Conservation (phyloP, 2,888 invertebrate species). For the Eupithecia centaureata region DNA sequence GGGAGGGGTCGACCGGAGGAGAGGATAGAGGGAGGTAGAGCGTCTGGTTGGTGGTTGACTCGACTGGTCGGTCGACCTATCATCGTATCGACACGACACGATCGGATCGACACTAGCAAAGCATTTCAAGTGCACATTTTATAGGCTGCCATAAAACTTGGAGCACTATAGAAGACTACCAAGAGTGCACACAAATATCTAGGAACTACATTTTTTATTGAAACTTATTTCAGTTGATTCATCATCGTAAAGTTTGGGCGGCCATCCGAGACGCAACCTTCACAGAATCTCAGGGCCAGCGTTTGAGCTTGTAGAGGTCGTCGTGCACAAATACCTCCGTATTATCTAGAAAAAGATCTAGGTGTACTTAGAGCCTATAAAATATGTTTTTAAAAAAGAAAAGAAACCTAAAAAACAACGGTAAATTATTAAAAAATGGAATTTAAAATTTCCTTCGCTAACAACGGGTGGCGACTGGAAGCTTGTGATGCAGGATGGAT, state of each 20-base stretch:
- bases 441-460: too few species aligned
- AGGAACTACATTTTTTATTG: neutral
- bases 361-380: too few species aligned
- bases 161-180: constrained; percentile 63
- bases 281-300: constrained; percentile 75
- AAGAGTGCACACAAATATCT: neutral
- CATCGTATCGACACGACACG: constrained; percentile 69
- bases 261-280: constrained; percentile 69
- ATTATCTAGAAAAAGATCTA: neutral
- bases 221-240: constrained; percentile 11
- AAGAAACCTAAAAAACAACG: too few species aligned
- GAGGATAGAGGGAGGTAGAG: constrained; percentile 69
- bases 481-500: too few species aligned
- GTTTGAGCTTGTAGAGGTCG: constrained; percentile 73
- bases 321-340: constrained; percentile 30
- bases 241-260: constrained; percentile 35
- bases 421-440: too few species aligned
- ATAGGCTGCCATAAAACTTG: neutral
- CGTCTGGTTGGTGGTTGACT: constrained; percentile 56
- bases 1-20: constrained; percentile 66
- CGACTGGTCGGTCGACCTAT: constrained; percentile 82
- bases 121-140: neutral
- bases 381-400: too few species aligned
- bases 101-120: constrained; percentile 60
- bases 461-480: too few species aligned